Evolutionary conservation across 2,888 invertebrate genomes (phyloP), one percentile per base, ranked within the genome.

Genomic region (Nephrocerus scutellatus): DNA sequence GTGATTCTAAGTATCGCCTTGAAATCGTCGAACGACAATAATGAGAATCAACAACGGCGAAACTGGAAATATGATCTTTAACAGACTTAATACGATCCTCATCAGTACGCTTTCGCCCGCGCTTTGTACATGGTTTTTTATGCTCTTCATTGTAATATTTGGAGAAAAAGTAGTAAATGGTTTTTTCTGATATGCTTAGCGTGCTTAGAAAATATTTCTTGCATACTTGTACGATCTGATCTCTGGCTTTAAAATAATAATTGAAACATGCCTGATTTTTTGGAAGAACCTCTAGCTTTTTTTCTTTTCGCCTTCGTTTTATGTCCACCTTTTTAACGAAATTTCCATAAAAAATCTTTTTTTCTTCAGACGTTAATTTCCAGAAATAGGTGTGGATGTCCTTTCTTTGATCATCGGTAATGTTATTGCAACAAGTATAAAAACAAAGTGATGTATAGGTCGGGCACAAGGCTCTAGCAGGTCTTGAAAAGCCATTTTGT

Each of bases 401-500:
- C 15, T 26, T 26, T 26, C 12, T 26, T 15, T 26, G 14, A 15
- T 15, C 15, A 6, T 26, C 26, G 8, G 26, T 26, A 26, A 26
- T 26, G 15, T 15, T 30, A 22, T 23, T 14, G 14, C n/a, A n/a
- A n/a, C n/a, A 32, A 22, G 22, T 23, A 32, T 22, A 22, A 22
- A 32, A 32, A 32, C 31, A 22, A 12, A 23, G 16, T 22, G 22
- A 16, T 22, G 16, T 22, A 14, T 22, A 23, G 23, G 31, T 13
- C 15, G 9, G 10, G 16, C 22, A 14, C 13, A 26, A 14, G 8
- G 26, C 15, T 26, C 26, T 26, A 26, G 14, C 26, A 26, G 26
- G 12, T 9, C 26, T 26, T 26, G 15, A 26, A 12, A 26, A 13
- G 15, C 26, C 26, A 78, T 63, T 26, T 26, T n/a, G n/a, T n/a